phyloP scores from a whole-genome alignment of 2,797 vertebrate species.

The Sardinella longiceps region DNA sequence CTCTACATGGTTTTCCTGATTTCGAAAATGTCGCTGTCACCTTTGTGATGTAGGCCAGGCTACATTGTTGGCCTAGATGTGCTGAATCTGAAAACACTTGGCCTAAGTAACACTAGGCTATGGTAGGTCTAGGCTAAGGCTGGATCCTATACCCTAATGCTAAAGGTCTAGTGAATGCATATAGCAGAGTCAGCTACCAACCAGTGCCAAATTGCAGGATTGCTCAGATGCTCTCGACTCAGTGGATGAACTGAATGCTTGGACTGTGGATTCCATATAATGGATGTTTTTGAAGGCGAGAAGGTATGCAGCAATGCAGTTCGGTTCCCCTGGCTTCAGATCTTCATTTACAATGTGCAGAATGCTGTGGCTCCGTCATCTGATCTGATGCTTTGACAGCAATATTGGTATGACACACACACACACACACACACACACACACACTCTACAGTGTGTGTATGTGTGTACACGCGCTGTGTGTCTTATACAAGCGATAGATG shows the following conservation, averaged over 20 bases:
- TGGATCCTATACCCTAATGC: background rate
- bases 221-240: background rate
- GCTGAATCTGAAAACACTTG: too few species aligned
- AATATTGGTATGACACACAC: background rate
- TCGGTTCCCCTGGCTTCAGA: background rate
- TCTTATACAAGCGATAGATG: background rate
- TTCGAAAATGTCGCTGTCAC: too few species aligned
- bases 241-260: background rate
- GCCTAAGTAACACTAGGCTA: background rate
- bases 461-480: conserved; percentile 5
- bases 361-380: background rate
- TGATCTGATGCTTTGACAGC: background rate
- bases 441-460: background rate
- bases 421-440: too few species aligned
- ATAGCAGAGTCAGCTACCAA: background rate
- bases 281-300: conserved; percentile 2
- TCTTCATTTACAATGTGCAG: background rate
- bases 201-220: background rate
- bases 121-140: too few species aligned
- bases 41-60: too few species aligned
- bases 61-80: too few species aligned
- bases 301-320: background rate
- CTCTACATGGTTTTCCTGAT: too few species aligned
- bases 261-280: background rate
- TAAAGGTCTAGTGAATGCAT: background rate